These are phyloP conservation scores for Microtus pennsylvanicus DNA, from an alignment of 2,113 vertebrate species.

Conservation along the genomic window DNA sequence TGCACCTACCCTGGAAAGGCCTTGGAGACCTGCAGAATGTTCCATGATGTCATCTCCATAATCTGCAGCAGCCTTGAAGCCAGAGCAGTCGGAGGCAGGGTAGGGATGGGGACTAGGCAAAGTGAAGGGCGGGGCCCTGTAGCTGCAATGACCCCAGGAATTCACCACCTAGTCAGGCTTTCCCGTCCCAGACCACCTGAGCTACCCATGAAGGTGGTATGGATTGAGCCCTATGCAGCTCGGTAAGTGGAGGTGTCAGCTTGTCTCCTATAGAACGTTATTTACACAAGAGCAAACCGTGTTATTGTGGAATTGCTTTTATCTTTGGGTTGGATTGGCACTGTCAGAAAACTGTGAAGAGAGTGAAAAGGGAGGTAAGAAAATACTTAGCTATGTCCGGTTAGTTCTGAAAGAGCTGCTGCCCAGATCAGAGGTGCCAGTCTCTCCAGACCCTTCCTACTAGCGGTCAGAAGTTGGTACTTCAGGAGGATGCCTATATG, in stretches of 20 bases:
- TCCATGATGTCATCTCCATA: conserved; percentile 35
- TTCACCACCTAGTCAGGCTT: background rate
- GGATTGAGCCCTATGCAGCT: too few relatives aligned
- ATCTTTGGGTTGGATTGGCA: background rate
- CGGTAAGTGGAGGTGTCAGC: too few relatives aligned
- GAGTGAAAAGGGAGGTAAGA: background rate
- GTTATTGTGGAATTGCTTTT: background rate
- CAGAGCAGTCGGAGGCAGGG: background rate
- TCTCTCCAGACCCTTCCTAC: rapidly evolving
- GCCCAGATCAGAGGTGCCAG: rapidly evolving
- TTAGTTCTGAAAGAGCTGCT: background rate
- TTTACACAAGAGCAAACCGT: background rate
- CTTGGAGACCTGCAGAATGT: conserved; percentile 44
- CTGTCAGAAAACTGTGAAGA: background rate
- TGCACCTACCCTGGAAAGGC: conserved; percentile 7
- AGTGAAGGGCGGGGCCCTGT: background rate
- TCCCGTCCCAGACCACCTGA: background rate
- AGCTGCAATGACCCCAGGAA: background rate
- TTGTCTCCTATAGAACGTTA: too few relatives aligned
- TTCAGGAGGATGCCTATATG: too few relatives aligned
- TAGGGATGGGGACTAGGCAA: background rate
- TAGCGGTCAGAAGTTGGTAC: rapidly evolving
- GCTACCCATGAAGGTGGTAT: background rate
- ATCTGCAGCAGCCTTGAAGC: background rate
- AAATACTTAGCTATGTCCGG: background rate